A percentile compares a stretch with the other conserved stretches of the same genome.
Conservation (phyloP, 2,113 vertebrate species). For the Psittacula cyanocephala region DNA sequence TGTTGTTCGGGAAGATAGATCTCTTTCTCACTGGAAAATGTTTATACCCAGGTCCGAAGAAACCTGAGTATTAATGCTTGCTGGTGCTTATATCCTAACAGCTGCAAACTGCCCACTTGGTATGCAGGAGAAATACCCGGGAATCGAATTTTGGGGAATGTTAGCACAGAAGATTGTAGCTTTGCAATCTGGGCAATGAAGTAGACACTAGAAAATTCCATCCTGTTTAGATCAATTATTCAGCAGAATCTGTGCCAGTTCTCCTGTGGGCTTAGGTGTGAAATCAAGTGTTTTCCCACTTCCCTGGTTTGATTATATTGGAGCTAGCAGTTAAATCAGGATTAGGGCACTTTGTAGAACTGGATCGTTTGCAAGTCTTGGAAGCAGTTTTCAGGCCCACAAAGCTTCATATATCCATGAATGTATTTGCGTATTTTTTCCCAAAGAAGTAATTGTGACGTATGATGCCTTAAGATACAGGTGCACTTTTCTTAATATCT, state of each 20-base stretch:
- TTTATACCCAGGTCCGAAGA: neutral
- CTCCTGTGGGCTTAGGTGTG: neutral
- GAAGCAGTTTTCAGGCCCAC: neutral
- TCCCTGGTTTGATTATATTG: neutral
- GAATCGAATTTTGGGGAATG: neutral
- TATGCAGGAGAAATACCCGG: neutral
- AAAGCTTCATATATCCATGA: neutral
- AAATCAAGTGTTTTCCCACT: neutral
- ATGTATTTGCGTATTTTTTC: neutral
- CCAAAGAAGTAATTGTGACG: rapidly evolving
- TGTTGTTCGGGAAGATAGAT: neutral
- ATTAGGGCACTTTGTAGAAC: neutral
- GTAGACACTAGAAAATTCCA: neutral
- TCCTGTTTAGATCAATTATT: neutral
- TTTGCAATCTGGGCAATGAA: neutral
- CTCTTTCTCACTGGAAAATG: neutral
- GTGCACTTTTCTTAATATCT: neutral
- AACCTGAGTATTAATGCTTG: neutral
- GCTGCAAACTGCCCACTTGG: neutral
- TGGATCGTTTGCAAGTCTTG: neutral
- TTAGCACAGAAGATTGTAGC: neutral
- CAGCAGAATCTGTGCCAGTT: neutral
- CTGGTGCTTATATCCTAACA: neutral
- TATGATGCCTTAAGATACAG: neutral
- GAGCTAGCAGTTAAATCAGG: neutral